These are phyloP conservation scores for Engraulis encrasicolus DNA, from an alignment of 2,113 vertebrate genomes.

Conservation along the genomic window DNA sequence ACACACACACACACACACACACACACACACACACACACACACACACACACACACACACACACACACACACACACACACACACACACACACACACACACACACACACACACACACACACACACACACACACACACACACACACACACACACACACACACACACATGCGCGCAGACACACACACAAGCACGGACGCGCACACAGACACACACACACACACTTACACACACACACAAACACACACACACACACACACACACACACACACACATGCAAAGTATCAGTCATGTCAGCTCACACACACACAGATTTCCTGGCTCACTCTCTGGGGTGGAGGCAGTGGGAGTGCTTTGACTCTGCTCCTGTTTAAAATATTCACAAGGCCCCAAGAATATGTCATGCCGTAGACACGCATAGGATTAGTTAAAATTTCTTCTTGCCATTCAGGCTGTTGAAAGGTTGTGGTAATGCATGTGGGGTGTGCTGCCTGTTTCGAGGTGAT, in stretches of 20 bases:
- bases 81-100: too few relatives aligned
- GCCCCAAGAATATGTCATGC: conserved; percentile 57
- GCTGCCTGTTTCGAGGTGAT: too few relatives aligned
- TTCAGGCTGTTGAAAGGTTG: too few relatives aligned
- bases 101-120: too few relatives aligned
- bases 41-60: background rate
- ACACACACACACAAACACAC: too few relatives aligned
- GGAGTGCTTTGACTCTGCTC: conserved; percentile 46
- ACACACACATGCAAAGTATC: too few relatives aligned
- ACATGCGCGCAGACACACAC: background rate
- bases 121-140: too few relatives aligned
- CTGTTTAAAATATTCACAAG: conserved; percentile 69
- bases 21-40: background rate
- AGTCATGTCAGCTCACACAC: background rate
- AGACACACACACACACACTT: too few relatives aligned
- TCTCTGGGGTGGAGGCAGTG: background rate
- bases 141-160: background rate
- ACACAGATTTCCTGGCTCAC: background rate
- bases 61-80: too few relatives aligned
- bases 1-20: background rate
- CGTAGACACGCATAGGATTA: conserved; percentile 42
- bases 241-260: too few relatives aligned
- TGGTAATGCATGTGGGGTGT: background rate
- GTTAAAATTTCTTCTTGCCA: too few relatives aligned
- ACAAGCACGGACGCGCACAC: background rate